Conservation (phyloP, 2,797 vertebrate species). For the Orientallactaga sibirica region DNA sequence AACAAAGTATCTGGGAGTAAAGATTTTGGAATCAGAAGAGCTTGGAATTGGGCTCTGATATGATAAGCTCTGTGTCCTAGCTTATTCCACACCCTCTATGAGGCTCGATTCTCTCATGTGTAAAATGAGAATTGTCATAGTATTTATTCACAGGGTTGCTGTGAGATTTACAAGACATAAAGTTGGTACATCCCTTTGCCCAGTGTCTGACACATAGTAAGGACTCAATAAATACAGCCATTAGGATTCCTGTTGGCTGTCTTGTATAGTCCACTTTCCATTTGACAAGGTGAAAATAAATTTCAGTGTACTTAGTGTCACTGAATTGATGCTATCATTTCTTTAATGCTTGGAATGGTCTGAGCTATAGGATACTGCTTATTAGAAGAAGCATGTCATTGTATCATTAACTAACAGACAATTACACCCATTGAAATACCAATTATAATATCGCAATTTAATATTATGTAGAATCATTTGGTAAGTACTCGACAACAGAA, state of each 20-base stretch:
- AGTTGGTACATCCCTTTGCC: neutral
- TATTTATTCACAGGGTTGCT: constrained; percentile 54
- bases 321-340: constrained; percentile 65
- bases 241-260: constrained; percentile 49
- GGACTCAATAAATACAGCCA: neutral
- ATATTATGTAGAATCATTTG: constrained; percentile 37
- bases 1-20: neutral
- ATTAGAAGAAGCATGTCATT: constrained; percentile 66
- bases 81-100: constrained; percentile 19
- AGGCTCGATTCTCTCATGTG: constrained; percentile 43
- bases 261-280: constrained; percentile 21
- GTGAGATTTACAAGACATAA: constrained; percentile 33
- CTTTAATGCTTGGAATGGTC: constrained; percentile 60
- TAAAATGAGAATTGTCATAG: constrained; percentile 58
- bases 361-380: constrained; percentile 55
- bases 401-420: constrained; percentile 67
- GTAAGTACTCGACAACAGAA: constrained; percentile 23
- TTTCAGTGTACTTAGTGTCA: constrained; percentile 57
- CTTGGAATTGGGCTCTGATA: constrained; percentile 20
- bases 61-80: constrained; percentile 54
- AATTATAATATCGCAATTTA: neutral
- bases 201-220: constrained; percentile 40
- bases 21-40: constrained; percentile 1
- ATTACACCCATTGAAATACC: constrained; percentile 44
- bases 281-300: constrained; percentile 59